Percentiles rank a stretch among this genome's conserved stretches.
Evolutionary conservation across 2,797 vertebrate genomes (phyloP).

Genomic region (Poliocrania exsul): DNA sequence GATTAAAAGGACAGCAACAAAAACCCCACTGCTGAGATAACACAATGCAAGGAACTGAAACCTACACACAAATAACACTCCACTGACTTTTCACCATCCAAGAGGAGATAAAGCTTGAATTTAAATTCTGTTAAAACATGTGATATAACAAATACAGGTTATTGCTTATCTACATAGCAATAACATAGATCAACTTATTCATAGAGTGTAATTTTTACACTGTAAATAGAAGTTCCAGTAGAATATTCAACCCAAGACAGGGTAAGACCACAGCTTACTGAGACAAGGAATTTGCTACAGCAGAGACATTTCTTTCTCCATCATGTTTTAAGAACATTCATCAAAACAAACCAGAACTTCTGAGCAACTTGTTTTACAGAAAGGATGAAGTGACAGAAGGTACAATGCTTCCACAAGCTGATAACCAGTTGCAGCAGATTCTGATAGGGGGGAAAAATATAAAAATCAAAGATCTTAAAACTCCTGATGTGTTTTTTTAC

Average conservation of each 20-base stretch:
- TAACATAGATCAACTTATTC: not conserved
- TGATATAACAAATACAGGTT: not conserved
- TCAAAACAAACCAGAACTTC: not conserved
- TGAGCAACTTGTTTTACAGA: not conserved
- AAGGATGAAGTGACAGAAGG: not conserved
- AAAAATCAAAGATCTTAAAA: not conserved
- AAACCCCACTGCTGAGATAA: not conserved
- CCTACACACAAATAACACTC: not conserved
- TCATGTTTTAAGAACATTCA: not conserved
- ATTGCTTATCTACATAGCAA: not conserved
- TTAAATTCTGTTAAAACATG: not conserved
- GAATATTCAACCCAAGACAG: not conserved
- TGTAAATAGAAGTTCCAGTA: not conserved
- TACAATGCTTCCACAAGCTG: not conserved
- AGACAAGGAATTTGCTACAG: not conserved
- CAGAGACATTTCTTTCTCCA: not conserved
- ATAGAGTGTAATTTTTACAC: not conserved
- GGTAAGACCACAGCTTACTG: rapidly evolving
- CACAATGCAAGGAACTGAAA: not conserved
- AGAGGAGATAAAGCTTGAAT: not conserved
- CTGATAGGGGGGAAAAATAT: too few species aligned
- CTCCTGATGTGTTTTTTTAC: not conserved
- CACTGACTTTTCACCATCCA: not conserved
- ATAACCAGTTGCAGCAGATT: not conserved
- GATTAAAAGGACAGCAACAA: not conserved